These are phyloP conservation scores for Petromus typicus DNA, from an alignment of 2,113 vertebrate genomes.

Conservation along the genomic window DNA sequence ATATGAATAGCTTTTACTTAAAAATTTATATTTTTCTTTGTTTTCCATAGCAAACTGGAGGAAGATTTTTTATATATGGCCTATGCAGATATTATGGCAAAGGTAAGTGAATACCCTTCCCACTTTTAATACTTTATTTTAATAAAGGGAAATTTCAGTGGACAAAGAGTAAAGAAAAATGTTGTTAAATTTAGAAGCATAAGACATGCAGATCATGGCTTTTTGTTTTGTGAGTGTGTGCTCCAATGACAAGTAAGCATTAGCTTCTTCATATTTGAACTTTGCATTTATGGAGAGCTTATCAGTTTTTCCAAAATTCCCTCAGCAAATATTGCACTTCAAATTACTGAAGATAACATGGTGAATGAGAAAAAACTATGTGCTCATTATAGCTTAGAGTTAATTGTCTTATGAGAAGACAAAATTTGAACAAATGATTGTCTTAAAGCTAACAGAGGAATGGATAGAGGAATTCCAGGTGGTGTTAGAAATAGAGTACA, in stretches of 20 bases:
- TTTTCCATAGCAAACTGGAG: conserved; percentile 93
- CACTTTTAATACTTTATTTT: conserved; percentile 52
- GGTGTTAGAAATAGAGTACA: not conserved
- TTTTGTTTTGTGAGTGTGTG: not conserved
- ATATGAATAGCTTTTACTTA: not conserved
- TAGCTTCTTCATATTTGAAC: not conserved
- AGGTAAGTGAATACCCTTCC: conserved; percentile 86
- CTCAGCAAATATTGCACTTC: not conserved
- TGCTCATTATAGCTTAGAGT: not conserved
- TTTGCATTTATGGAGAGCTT: not conserved
- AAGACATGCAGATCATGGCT: not conserved
- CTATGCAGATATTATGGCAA: conserved; percentile 98
- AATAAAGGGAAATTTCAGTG: conserved; percentile 22
- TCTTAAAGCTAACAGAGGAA: not conserved
- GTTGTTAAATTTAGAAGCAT: not conserved
- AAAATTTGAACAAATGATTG: not conserved
- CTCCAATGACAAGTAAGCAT: not conserved
- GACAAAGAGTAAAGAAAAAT: not conserved
- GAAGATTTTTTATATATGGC: conserved; percentile 98
- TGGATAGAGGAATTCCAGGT: not conserved
- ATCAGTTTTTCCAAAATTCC: not conserved
- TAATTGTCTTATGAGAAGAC: not conserved
- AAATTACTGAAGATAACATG: not conserved
- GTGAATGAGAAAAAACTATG: not conserved
- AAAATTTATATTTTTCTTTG: conserved; percentile 49